Percentiles rank a stretch among this genome's conserved stretches.
These are phyloP conservation scores for Oxyteleia sp. DNA, from an alignment of 2,888 invertebrate species.

Conservation along the genomic window DNA sequence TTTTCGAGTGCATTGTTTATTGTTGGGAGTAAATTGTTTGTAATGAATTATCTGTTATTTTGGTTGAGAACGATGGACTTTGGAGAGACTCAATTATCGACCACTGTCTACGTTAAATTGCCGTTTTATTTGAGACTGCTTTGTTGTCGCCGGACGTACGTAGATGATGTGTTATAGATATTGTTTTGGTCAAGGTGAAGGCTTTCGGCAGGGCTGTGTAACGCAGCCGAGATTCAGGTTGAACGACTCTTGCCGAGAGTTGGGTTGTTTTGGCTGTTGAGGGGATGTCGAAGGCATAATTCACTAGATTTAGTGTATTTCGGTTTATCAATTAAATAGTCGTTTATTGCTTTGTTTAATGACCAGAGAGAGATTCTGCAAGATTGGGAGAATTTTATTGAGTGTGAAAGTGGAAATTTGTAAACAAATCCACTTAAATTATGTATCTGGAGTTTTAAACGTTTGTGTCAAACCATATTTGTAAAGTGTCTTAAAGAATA, in stretches of 20 bases:
- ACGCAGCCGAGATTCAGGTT: conserved; percentile 36
- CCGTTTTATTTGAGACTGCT: conserved; percentile 71
- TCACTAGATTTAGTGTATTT: too few species aligned
- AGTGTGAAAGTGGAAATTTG: too few species aligned
- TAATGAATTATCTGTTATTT: conserved; percentile 34
- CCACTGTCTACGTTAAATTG: conserved; percentile 65
- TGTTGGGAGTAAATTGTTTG: conserved; percentile 18
- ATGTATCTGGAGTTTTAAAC: too few species aligned
- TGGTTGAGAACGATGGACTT: conserved; percentile 65
- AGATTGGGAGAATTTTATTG: too few species aligned
- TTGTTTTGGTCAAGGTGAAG: conserved; percentile 64
- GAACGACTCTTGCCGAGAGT: not conserved
- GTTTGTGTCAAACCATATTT: too few species aligned
- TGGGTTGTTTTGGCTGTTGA: not conserved
- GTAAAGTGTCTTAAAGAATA: too few species aligned
- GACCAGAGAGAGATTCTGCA: too few species aligned
- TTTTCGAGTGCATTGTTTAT: too few species aligned
- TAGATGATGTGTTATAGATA: conserved; percentile 56
- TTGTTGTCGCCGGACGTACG: conserved; percentile 67
- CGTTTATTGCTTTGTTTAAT: too few species aligned
- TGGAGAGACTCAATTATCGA: conserved; percentile 63
- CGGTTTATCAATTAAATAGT: too few species aligned
- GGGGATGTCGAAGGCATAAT: too few species aligned
- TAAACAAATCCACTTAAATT: too few species aligned
- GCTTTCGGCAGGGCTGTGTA: conserved; percentile 35